These are phyloP conservation scores for Hymenochirus boettgeri DNA, from an alignment of 2,113 vertebrate species.

Conservation along the genomic window DNA sequence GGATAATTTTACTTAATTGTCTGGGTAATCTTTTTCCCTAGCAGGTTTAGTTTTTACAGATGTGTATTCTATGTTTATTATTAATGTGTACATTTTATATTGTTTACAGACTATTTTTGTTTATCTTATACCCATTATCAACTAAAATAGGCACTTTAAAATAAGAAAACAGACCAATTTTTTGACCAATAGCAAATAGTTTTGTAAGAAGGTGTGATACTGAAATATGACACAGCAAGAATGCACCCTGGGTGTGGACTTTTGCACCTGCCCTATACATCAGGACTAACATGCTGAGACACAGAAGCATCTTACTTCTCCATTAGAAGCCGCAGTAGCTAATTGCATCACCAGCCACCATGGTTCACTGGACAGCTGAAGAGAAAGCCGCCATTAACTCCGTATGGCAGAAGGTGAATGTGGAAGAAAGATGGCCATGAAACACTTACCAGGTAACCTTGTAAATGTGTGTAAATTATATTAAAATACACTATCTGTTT, in stretches of 20 bases:
- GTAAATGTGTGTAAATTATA: too few relatives aligned
- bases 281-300: background rate
- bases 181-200: background rate
- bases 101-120: too few relatives aligned
- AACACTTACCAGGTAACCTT: conserved; percentile 55
- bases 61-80: too few relatives aligned
- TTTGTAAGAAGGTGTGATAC: background rate
- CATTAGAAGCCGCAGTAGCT: background rate
- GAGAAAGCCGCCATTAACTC: conserved; percentile 44
- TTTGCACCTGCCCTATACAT: conserved; percentile 8
- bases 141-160: too few relatives aligned
- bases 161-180: too few relatives aligned
- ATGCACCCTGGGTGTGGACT: conserved; percentile 9
- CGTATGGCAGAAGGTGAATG: conserved; percentile 51
- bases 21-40: too few relatives aligned
- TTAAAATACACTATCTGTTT: too few relatives aligned
- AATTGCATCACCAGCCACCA: conserved; percentile 21
- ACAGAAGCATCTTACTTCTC: conserved; percentile 17
- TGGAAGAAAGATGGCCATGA: conserved; percentile 28
- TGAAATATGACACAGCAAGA: conserved; percentile 23
- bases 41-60: too few relatives aligned
- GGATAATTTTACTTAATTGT: too few relatives aligned
- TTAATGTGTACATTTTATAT: too few relatives aligned
- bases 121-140: too few relatives aligned
- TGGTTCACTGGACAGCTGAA: conserved; percentile 59